A percentile compares a stretch with the other conserved stretches of the same genome.
phyloP scores from a whole-genome alignment of 2,113 vertebrate species.

The Oreamnos americanus region DNA sequence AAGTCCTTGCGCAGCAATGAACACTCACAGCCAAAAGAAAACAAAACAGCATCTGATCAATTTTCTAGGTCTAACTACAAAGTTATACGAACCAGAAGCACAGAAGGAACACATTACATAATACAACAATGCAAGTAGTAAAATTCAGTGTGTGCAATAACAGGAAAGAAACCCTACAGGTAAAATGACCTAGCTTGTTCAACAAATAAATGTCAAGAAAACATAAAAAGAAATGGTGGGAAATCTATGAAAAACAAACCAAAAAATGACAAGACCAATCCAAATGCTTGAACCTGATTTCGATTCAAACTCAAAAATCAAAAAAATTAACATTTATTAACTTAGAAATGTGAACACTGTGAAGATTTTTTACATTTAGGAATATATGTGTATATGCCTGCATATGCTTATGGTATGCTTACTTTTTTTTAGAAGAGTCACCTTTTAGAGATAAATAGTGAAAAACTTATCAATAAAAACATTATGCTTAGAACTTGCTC shows the following conservation, averaged over 20 bases:
- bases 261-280: neutral
- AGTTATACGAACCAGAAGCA: neutral
- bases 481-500: neutral
- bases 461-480: neutral
- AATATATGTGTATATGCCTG: neutral
- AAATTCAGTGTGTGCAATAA: neutral
- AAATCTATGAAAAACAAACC: neutral
- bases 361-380: neutral
- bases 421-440: neutral
- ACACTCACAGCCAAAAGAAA: neutral
- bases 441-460: neutral
- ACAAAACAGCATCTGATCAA: neutral
- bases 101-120: neutral
- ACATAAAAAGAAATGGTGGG: neutral
- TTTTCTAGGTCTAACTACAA: neutral
- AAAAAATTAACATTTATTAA: neutral
- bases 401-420: neutral
- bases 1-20: neutral
- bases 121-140: neutral
- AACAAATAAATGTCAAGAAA: slow-evolving; percentile 11
- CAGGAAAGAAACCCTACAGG: neutral
- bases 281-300: neutral
- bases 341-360: neutral
- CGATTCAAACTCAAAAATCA: neutral
- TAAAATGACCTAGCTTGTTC: neutral